A percentile compares a stretch with the other conserved stretches of the same genome.
phyloP scores from a whole-genome alignment of 2,888 invertebrate genomes.

The Achlya flavicornis region DNA sequence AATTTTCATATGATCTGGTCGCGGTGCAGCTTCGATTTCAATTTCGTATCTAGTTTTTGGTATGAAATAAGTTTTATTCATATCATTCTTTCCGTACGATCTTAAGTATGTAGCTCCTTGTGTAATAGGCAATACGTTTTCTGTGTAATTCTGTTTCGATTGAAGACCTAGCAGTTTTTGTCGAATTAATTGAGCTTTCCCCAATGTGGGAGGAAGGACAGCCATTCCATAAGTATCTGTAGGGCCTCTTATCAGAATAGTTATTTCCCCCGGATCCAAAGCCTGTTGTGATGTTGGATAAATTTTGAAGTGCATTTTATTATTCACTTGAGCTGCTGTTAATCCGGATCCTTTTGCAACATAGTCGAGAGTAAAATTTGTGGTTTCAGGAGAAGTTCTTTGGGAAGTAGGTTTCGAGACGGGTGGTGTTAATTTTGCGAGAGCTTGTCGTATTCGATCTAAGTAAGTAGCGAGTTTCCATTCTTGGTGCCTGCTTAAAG shows the following conservation, averaged over 20 bases:
- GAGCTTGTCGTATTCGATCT: constrained; percentile 73
- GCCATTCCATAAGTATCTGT: constrained; percentile 74
- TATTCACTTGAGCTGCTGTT: constrained; percentile 81
- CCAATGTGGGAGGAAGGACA: constrained; percentile 71
- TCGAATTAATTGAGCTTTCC: constrained; percentile 75
- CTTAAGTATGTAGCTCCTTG: constrained; percentile 75
- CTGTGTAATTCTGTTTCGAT: constrained; percentile 62
- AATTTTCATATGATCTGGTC: constrained; percentile 78
- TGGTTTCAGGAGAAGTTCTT: constrained; percentile 63
- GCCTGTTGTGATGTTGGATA: constrained; percentile 81
- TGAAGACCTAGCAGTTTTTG: constrained; percentile 73
- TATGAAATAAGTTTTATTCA: constrained; percentile 76
- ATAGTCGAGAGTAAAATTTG: constrained; percentile 78
- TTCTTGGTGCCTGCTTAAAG: constrained; percentile 81
- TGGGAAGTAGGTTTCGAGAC: constrained; percentile 66
- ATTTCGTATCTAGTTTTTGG: constrained; percentile 80
- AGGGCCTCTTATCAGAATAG: constrained; percentile 77
- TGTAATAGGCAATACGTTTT: constrained; percentile 71
- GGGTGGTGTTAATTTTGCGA: constrained; percentile 70
- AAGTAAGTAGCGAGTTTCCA: constrained; percentile 82
- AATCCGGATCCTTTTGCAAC: constrained; percentile 85
- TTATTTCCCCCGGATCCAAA: constrained; percentile 76
- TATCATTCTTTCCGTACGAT: constrained; percentile 73
- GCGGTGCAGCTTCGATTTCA: constrained; percentile 74
- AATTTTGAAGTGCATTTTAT: constrained; percentile 83